Evolutionary conservation across 2,888 invertebrate species (phyloP), one percentile per base, ranked within the genome.

Genomic region (Galerucella nymphaeae): DNA sequence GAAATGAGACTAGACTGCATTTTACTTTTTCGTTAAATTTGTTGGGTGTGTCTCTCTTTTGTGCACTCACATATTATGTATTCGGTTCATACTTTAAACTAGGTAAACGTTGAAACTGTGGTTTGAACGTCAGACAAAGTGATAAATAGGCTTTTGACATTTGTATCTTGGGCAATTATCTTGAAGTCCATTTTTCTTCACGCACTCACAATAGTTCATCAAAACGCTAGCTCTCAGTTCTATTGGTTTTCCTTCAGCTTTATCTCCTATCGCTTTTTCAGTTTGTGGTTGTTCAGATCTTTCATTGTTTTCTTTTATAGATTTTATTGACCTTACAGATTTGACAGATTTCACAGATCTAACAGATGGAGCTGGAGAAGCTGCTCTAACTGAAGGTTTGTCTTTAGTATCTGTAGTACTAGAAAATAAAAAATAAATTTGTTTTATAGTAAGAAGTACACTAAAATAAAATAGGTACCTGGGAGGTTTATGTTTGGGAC

Each of bases 41-140:
- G 38, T 64, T 70, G 70, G 70, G 70, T 23, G 70, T 70, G 70
- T 70, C 61, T 57, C 61, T 61, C 38, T 41, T 62, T 62, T 62
- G 38, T 59, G n/a, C 1, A 30, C n/a, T n/a, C n/a, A 48, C 53
- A 16, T 1, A 53, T 53, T 53, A 58, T 11, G 23, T 57, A 20
- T 18, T 2, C 4, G 13, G 5, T 2, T 48, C 1, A 48, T 11
- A 42, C 1, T 42, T 42, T 4, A 42, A 10, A 42, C 42, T 42
- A 1, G 11, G 1, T 4, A 1, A 42, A 2, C 2, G 4, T 13
- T 4, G 1, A 14, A 13, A 13, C 45, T 30, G 6, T 30, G 14
- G 1, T 4, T 45, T 4, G 14, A 45, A 45, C 45, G 13, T 45
- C 45, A 45, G 14, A 14, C 45, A 13, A 13, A 45, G 4, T 13